These are phyloP conservation scores for Spondyliosoma cantharus DNA, from an alignment of 2,797 vertebrate species.

Conservation along the genomic window DNA sequence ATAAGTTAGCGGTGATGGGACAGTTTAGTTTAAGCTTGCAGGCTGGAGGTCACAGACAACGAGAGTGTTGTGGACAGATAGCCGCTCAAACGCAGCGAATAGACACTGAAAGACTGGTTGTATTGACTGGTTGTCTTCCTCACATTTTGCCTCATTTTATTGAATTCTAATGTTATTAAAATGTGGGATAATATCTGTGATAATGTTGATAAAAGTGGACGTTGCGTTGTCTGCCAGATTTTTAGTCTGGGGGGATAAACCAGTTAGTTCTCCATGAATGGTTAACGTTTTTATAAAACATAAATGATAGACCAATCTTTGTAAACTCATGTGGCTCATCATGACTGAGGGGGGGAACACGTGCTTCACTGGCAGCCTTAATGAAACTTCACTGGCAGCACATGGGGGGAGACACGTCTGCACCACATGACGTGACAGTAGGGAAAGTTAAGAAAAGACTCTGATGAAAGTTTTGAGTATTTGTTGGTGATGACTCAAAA, in stretches of 20 bases:
- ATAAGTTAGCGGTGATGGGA: no score
- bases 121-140: no score
- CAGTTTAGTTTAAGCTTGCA: not conserved
- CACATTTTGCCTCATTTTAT: not conserved
- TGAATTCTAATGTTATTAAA: not conserved
- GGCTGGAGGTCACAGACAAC: not conserved
- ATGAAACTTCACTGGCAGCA: conserved; percentile 22
- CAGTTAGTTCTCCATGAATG: not conserved
- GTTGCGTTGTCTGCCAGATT: not conserved
- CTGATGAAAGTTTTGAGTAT: not conserved
- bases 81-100: accelerated
- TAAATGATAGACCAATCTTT: no score
- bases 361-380: not conserved
- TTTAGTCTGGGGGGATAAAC: no score
- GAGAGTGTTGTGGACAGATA: not conserved
- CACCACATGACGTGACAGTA: conserved; percentile 5
- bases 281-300: not conserved
- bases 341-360: not conserved
- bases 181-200: no score
- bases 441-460: not conserved
- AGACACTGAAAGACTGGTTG: not conserved
- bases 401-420: not conserved
- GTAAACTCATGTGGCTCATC: not conserved
- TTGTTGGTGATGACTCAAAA: not conserved
- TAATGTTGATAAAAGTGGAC: not conserved